phyloP scores from a whole-genome alignment of 2,113 vertebrate genomes.

The Urocolius indicus region DNA sequence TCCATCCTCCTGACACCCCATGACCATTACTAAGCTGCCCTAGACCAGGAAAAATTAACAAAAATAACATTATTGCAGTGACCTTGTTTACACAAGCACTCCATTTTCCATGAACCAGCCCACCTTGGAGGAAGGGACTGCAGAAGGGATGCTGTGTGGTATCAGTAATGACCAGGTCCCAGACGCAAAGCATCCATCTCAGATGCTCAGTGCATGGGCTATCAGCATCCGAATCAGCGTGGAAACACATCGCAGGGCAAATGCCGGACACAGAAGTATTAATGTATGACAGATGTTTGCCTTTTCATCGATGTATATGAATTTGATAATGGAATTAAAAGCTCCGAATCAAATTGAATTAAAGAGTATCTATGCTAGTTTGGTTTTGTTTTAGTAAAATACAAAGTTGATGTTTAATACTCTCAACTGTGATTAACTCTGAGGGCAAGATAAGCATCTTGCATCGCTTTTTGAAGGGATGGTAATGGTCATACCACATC shows the following conservation, averaged over 20 bases:
- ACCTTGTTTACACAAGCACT: fast-evolving
- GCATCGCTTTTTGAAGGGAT: background rate
- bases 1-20: background rate
- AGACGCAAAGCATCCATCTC: background rate
- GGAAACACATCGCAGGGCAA: background rate
- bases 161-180: background rate
- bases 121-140: background rate
- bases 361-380: background rate
- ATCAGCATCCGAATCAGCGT: background rate
- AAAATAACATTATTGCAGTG: background rate
- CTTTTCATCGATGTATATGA: background rate
- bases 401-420: background rate
- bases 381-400: background rate
- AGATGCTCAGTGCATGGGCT: fast-evolving
- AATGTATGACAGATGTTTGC: background rate
- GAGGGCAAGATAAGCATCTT: background rate
- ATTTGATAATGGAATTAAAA: background rate
- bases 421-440: background rate
- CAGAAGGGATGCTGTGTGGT: background rate
- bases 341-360: background rate
- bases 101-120: background rate
- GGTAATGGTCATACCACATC: background rate
- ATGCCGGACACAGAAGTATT: background rate
- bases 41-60: background rate
- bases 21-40: background rate